Percentiles rank a stretch among this genome's conserved stretches.
phyloP scores from a whole-genome alignment of 2,888 invertebrate species.

The Sphaerophoria rueppellii region DNA sequence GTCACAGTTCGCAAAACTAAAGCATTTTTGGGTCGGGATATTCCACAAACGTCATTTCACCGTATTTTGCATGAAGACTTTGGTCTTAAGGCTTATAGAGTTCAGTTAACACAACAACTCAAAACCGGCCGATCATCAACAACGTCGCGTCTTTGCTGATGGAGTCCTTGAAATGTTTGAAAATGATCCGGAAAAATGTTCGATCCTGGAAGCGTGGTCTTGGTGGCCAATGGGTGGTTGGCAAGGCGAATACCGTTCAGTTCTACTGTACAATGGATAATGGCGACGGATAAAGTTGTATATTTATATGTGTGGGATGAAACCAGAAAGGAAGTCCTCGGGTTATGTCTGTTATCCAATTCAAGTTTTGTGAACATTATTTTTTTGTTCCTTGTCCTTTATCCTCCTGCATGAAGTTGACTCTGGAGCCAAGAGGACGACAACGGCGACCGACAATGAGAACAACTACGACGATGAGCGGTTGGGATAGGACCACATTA shows the following conservation, averaged over 20 bases:
- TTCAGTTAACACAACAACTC: too few species aligned
- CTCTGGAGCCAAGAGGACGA: conserved; percentile 14
- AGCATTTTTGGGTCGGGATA: too few species aligned
- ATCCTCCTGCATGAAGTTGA: not conserved
- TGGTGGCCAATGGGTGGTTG: too few species aligned
- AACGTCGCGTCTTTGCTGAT: too few species aligned
- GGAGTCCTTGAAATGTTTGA: too few species aligned
- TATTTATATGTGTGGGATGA: conserved; percentile 70
- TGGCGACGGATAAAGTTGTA: conserved; percentile 72
- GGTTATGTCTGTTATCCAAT: conserved; percentile 74
- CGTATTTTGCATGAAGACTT: too few species aligned
- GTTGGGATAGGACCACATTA: conserved; percentile 44
- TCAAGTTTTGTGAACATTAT: conserved; percentile 71
- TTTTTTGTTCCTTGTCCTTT: conserved; percentile 23
- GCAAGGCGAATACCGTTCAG: conserved; percentile 25
- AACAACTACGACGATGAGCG: conserved; percentile 23
- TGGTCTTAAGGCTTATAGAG: too few species aligned
- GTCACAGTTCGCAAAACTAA: too few species aligned
- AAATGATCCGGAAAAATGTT: too few species aligned
- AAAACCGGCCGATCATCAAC: too few species aligned
- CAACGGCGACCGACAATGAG: not conserved
- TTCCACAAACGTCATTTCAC: too few species aligned
- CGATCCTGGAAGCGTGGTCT: too few species aligned
- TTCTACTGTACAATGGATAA: conserved; percentile 57
- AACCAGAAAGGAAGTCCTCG: conserved; percentile 73